Base-by-base conservation (phyloP, 2,888 invertebrate genomes). In the Julus scandinavius region DNA sequence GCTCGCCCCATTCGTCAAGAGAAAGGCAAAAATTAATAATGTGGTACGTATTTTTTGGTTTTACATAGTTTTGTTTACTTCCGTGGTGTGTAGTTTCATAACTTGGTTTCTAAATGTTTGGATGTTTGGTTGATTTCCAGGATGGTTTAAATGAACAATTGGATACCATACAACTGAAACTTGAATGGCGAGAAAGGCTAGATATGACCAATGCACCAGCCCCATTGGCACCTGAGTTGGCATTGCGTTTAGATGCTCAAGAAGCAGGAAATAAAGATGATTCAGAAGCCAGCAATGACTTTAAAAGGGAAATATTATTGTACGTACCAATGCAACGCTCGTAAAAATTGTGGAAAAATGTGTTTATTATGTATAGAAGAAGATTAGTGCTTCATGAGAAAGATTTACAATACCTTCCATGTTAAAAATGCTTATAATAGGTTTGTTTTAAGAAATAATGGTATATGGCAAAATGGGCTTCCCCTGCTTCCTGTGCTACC, bases 111-210 rank as follows among this genome's bases (percentile, higher is more conserved):
- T 40, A 83, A 20, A n/a, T 80, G 54, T 63, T 87, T n/a, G 41
- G 41, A 58, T 89, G 90, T 29, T 91, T 92, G 88, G 90, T 94
- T 94, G 29, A 29, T 91, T n/a, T 87, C 13, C 54, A 93, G 92
- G 90, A 90, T 87, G 95, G 94, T 88, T 92, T 98, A 89, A 94
- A 95, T 91, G 93, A 94, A 63, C 97, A 96, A 92, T 91, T 96
- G 29, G 93, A 94, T 88, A 95, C 96, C 91, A 94, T 98, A 13
- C 94, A 95, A 91, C 92, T 95, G 83, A 94, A 95, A 88, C 92
- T 97, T 88, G 95, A 96, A 90, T 99, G 98, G 98, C 91, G 96
- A 1, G 98, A 99, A 92, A 94, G 95, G 15, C 92, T 99, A 88
- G 98, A 98, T 91, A 93, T 97, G 91, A 93, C 95, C 0, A 97